phyloP scores from a whole-genome alignment of 2,888 invertebrate genomes.

The Apotomis turbidana region DNA sequence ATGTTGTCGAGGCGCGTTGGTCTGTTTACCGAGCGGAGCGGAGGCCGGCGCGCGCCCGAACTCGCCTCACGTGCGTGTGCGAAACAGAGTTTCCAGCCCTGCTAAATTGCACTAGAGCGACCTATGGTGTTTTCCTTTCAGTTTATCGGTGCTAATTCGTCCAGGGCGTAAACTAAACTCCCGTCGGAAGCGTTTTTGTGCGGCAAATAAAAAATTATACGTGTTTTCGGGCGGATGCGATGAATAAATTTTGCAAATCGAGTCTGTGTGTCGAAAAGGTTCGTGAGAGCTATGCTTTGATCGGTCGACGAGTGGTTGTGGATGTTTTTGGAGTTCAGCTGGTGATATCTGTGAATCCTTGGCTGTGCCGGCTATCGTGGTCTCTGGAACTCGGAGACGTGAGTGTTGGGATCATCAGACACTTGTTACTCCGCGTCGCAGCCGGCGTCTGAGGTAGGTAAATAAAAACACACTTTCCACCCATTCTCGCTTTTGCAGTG shows the following conservation, averaged over 20 bases:
- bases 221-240: constrained; percentile 82
- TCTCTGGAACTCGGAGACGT: constrained; percentile 51
- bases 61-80: constrained; percentile 81
- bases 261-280: constrained; percentile 81
- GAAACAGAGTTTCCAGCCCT: constrained; percentile 71
- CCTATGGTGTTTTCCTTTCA: constrained; percentile 73
- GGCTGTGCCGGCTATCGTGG: constrained; percentile 57
- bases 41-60: constrained; percentile 86
- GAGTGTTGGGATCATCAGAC: constrained; percentile 50
- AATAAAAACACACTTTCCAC: constrained; percentile 24
- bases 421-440: constrained; percentile 54
- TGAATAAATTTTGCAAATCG: constrained; percentile 83
- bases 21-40: constrained; percentile 84
- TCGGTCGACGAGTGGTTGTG: constrained; percentile 75
- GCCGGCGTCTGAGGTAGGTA: constrained; percentile 43
- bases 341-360: constrained; percentile 64
- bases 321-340: constrained; percentile 61
- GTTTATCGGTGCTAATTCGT: constrained; percentile 74
- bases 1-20: constrained; percentile 74
- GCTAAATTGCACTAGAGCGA: constrained; percentile 64
- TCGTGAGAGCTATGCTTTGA: constrained; percentile 81
- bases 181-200: constrained; percentile 61
- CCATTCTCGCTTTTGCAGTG: constrained; percentile 8
- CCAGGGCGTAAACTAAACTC: constrained; percentile 61
- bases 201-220: constrained; percentile 73